Conservation (phyloP, 1,140 invertebrate genomes). For the Drosophila malerkotliana region DNA sequence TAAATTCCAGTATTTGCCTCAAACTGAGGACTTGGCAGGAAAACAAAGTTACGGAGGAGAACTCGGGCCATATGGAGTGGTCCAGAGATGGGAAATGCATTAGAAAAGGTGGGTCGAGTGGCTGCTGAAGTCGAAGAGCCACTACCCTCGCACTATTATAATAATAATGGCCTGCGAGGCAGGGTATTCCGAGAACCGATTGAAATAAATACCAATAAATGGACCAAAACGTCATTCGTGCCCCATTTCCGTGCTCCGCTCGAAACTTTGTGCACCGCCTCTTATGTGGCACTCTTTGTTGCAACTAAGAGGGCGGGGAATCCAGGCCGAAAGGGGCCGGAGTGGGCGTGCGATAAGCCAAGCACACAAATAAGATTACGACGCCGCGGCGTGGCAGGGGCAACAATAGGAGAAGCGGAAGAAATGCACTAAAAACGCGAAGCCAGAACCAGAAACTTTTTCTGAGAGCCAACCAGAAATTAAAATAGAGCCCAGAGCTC, state of each 20-base stretch:
- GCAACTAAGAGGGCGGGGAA: conserved; percentile 41
- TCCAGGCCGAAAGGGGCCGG: conserved; percentile 13
- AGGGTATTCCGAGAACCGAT: conserved; percentile 59
- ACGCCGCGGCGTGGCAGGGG: conserved; percentile 24
- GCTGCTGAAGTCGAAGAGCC: no score
- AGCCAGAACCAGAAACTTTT: conserved; percentile 51
- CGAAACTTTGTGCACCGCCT: conserved; percentile 58
- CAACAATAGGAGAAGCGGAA: conserved; percentile 29
- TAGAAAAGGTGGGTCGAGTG: no score
- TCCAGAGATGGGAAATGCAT: no score
- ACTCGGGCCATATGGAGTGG: no score
- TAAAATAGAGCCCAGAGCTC: conserved; percentile 30
- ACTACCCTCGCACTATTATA: no score
- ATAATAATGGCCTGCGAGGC: neutral
- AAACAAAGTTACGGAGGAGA: conserved; percentile 40
- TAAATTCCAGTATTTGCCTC: conserved; percentile 65
- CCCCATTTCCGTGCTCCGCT: conserved; percentile 66
- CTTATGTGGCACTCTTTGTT: conserved; percentile 52
- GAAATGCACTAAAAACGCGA: conserved; percentile 59
- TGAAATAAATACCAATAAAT: conserved; percentile 74
- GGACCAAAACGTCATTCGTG: conserved; percentile 51
- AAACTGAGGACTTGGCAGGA: conserved; percentile 50
- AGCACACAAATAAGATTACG: conserved; percentile 70
- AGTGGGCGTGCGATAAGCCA: conserved; percentile 67
- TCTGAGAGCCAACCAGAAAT: conserved; percentile 24